Evolutionary conservation across 1,140 invertebrate genomes (phyloP), one percentile per base, ranked within the genome.

Genomic region (Drosophila lacertosa): DNA sequence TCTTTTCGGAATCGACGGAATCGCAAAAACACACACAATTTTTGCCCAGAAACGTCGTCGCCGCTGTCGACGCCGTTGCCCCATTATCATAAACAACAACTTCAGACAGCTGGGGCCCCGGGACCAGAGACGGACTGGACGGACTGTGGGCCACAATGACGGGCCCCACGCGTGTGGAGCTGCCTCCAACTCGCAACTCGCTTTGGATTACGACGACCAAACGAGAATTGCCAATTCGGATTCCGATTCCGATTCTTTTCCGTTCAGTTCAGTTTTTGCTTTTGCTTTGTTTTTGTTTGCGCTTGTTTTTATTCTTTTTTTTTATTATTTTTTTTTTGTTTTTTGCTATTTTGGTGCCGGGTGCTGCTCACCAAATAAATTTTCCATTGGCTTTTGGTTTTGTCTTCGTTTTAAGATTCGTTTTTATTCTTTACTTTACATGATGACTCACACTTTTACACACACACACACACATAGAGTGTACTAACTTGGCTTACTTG

Each of bases 21-120:
- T n/a, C n/a, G n/a, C n/a, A n/a, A n/a, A n/a, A n/a, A n/a, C n/a
- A n/a, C n/a, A n/a, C n/a, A n/a, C n/a, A n/a, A n/a, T 35, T 22
- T 78, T 77, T 53, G 74, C 57, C 50, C 67, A 77, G 74, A 70
- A 70, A 76, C 67, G 50, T 37, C 45, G 58, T 5, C 33, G 18
- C 10, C 71, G 57, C 44, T 35, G 65, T 26, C 54, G 65, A 55
- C 59, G 71, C 51, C 65, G 45, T 3, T 26, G 72, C 67, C 50
- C 74, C 26, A 84, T 86, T 77, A 86, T 84, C 81, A 86, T 84
- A 84, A 84, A 84, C 77, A 86, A 84, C 76, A 83, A 83, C 79
- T 80, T 83, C 66, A 86, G 80, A 84, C 80, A 84, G 68, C 81
- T 76, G 80, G 81, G 80, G 73, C 59, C 66, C 66, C 29, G 32